A percentile compares a stretch with the other conserved stretches of the same genome.
Conservation (phyloP, 37 sponge, comb jelly and placozoan species). For the Ephydatia muelleri region DNA sequence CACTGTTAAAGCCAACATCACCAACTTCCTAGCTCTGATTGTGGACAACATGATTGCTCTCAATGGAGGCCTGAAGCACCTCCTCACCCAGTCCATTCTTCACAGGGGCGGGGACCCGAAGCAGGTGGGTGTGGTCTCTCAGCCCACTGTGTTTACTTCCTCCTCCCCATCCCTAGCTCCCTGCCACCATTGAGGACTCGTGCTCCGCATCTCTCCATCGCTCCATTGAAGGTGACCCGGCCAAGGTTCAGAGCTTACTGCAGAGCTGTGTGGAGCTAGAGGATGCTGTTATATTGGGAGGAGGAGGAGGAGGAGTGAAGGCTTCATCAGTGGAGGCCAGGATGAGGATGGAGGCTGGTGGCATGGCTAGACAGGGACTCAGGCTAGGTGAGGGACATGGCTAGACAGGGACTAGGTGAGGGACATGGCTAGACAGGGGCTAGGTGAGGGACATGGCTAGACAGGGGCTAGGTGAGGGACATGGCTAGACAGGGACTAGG, state of each 20-base stretch:
- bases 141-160: background rate
- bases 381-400: conserved; percentile 58
- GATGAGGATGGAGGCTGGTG: conserved; percentile 78
- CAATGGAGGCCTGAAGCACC: conserved; percentile 69
- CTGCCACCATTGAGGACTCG: conserved; percentile 7
- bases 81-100: conserved; percentile 34
- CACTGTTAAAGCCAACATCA: conserved; percentile 38
- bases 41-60: conserved; percentile 62
- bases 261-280: conserved; percentile 27
- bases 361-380: conserved; percentile 69
- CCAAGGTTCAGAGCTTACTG: conserved; percentile 9
- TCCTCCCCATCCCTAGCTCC: background rate
- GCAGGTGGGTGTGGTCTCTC: background rate
- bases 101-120: background rate
- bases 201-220: background rate
- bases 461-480: conserved; percentile 73
- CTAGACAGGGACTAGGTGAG: background rate
- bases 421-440: too few relatives aligned
- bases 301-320: conserved; percentile 40
- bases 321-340: conserved; percentile 63
- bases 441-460: too few relatives aligned
- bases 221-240: background rate
- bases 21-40: conserved; percentile 71
- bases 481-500: conserved; percentile 66
- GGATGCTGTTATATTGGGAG: conserved; percentile 63